These are phyloP conservation scores for Anarrhichthys ocellatus DNA, from an alignment of 2,113 vertebrate genomes.

Conservation along the genomic window DNA sequence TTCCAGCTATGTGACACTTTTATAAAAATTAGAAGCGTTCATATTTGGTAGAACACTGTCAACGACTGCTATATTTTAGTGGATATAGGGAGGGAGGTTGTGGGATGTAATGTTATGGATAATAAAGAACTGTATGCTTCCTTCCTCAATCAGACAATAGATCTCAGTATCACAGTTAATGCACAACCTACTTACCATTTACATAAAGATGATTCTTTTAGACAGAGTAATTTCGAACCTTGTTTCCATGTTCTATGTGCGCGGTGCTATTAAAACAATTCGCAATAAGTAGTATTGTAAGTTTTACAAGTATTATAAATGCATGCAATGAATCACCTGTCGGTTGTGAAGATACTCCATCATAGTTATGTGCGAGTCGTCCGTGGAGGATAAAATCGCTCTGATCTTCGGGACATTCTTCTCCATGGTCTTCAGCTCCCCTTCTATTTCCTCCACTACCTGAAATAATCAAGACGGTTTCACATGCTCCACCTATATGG, in stretches of 20 bases:
- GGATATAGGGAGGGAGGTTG: background rate
- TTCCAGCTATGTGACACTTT: no score
- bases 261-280: background rate
- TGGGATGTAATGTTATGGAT: background rate
- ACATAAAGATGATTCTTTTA: background rate
- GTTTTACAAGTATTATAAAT: background rate
- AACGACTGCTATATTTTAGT: background rate
- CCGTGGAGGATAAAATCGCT: slow-evolving; percentile 87
- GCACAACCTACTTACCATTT: background rate
- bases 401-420: slow-evolving; percentile 89
- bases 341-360: slow-evolving; percentile 88
- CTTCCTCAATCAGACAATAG: background rate
- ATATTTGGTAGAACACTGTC: background rate
- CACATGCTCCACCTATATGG: background rate
- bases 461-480: slow-evolving; percentile 58
- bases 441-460: slow-evolving; percentile 89
- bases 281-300: background rate
- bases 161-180: background rate
- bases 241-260: background rate
- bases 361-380: slow-evolving; percentile 83
- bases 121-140: background rate
- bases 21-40: background rate
- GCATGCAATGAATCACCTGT: slow-evolving; percentile 79
- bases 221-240: background rate
- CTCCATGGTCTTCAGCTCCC: slow-evolving; percentile 89